Evolutionary conservation across 1,140 invertebrate genomes (phyloP).

Genomic region (Zophobas atratus): DNA sequence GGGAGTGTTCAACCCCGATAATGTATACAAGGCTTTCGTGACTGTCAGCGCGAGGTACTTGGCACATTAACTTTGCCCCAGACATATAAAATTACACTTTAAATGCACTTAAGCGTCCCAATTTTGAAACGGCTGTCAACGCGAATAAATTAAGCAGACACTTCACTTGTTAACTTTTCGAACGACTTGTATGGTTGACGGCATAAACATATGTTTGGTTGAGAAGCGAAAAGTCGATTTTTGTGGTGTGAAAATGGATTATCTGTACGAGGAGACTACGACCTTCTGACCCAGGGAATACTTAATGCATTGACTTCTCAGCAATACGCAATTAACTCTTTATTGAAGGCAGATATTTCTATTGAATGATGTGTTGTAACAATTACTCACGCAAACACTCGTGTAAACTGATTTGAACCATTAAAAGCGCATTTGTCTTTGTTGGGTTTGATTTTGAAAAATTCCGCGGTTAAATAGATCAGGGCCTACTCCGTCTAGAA

Average conservation of each 20-base stretch:
- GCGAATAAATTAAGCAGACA: constrained; percentile 9
- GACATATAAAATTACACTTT: constrained; percentile 9
- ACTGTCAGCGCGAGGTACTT: neutral
- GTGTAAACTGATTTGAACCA: neutral
- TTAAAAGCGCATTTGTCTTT: neutral
- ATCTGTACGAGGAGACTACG: constrained; percentile 33
- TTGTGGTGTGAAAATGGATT: constrained; percentile 14
- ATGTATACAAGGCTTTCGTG: neutral
- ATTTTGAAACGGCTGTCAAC: constrained; percentile 7
- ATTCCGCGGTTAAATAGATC: constrained; percentile 29
- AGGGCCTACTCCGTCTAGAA: constrained; percentile 22
- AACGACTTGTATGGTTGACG: constrained; percentile 4
- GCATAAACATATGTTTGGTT: constrained; percentile 1
- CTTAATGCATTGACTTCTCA: constrained; percentile 46
- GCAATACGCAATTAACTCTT: constrained; percentile 41
- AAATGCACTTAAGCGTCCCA: constrained; percentile 6
- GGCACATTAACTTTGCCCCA: neutral
- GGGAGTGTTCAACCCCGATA: neutral
- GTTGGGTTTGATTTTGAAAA: neutral
- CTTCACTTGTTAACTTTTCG: constrained; percentile 4
- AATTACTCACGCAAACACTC: constrained; percentile 6
- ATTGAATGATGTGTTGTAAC: constrained; percentile 31
- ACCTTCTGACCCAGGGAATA: constrained; percentile 42
- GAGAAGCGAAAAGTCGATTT: neutral
- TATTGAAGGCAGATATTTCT: constrained; percentile 39